A percentile compares a stretch with the other conserved stretches of the same genome.
These are phyloP conservation scores for Hippolais icterina DNA, from an alignment of 2,113 vertebrate species.

Conservation along the genomic window DNA sequence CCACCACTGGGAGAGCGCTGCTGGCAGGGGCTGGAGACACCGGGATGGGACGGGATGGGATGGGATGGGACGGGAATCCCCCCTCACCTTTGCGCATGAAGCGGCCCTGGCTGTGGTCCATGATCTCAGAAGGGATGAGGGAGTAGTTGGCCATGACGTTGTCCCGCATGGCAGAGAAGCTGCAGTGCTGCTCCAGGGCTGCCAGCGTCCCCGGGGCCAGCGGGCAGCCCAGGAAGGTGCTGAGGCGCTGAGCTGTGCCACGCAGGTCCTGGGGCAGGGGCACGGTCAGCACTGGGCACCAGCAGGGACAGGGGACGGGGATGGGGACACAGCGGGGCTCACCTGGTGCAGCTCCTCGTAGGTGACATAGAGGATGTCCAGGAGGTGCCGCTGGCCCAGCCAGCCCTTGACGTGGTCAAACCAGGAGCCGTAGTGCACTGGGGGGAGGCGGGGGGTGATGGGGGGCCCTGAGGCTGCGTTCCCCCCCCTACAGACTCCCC, in stretches of 20 bases:
- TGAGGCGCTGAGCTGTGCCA: slow-evolving; percentile 62
- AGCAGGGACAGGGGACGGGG: accelerated
- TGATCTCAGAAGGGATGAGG: slow-evolving; percentile 73
- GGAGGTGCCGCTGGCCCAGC: slow-evolving; percentile 68
- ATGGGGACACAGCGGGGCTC: accelerated
- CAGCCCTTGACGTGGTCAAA: slow-evolving; percentile 86
- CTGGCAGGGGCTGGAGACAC: background rate
- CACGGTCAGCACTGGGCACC: accelerated
- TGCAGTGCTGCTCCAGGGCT: slow-evolving; percentile 72
- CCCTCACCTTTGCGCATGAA: slow-evolving; percentile 87
- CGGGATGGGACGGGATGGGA: too few species aligned
- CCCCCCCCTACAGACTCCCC: accelerated
- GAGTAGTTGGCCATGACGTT: slow-evolving; percentile 83
- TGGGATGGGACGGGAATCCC: accelerated
- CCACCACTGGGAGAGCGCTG: background rate
- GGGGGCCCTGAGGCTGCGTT: accelerated
- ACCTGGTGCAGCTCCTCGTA: slow-evolving; percentile 86
- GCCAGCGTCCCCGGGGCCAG: slow-evolving; percentile 67
- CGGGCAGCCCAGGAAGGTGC: slow-evolving; percentile 73
- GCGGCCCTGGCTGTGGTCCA: slow-evolving; percentile 80
- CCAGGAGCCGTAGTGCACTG: slow-evolving; percentile 86
- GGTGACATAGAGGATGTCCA: slow-evolving; percentile 76
- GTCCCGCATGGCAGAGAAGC: slow-evolving; percentile 81
- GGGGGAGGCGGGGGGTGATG: accelerated
- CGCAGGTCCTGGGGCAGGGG: slow-evolving; percentile 70